These are phyloP conservation scores for Colletes gigas DNA, from an alignment of 1,140 invertebrate species.

Conservation along the genomic window DNA sequence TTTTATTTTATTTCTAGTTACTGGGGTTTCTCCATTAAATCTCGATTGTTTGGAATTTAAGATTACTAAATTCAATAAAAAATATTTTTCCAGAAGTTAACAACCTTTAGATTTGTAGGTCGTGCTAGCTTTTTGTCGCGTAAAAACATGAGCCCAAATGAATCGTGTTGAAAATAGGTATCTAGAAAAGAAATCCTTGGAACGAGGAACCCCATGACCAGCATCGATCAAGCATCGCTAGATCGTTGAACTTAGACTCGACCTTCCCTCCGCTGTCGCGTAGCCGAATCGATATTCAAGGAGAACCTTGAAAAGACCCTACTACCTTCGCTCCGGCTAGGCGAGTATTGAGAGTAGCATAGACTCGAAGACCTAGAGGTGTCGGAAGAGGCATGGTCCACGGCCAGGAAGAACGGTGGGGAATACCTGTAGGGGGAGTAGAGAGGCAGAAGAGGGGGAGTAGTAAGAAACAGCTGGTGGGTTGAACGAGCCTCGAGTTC, in stretches of 20 bases:
- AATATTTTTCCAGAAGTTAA: too few species aligned
- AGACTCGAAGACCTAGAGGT: slow-evolving; percentile 28
- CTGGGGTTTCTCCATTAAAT: too few species aligned
- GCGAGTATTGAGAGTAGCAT: slow-evolving; percentile 24
- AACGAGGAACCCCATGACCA: neutral
- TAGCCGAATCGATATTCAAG: slow-evolving; percentile 41
- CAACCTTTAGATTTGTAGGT: too few species aligned
- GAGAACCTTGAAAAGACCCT: slow-evolving; percentile 38
- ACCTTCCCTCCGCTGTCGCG: slow-evolving; percentile 5
- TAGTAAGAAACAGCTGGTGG: slow-evolving; percentile 79
- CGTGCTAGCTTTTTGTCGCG: neutral
- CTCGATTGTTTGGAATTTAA: too few species aligned
- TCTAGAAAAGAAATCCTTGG: neutral
- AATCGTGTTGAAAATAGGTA: neutral
- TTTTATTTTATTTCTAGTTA: too few species aligned
- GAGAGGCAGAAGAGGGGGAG: slow-evolving; percentile 45
- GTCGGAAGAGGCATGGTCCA: slow-evolving; percentile 53
- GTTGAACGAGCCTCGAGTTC: slow-evolving; percentile 77
- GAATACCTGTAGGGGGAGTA: slow-evolving; percentile 20
- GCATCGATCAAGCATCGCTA: slow-evolving; percentile 1
- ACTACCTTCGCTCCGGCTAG: slow-evolving; percentile 11
- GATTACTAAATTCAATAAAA: too few species aligned
- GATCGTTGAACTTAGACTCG: slow-evolving; percentile 43
- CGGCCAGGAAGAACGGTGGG: slow-evolving; percentile 37
- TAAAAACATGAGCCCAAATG: neutral